Conservation (phyloP, 2,797 vertebrate species). For the Tangara arthus region DNA sequence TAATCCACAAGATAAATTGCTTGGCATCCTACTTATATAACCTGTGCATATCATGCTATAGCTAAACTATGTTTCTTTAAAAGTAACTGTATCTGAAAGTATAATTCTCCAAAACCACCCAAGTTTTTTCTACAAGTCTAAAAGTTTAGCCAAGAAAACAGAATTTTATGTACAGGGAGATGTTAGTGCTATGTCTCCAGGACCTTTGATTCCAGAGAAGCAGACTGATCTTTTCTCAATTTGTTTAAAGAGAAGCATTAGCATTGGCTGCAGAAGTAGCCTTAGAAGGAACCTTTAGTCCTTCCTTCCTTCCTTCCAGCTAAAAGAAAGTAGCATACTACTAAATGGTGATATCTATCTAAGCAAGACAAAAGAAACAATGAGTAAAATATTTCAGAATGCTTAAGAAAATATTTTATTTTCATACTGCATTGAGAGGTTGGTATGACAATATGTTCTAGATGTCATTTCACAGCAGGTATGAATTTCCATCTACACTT, state of each 20-base stretch:
- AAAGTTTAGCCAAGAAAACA: constrained; percentile 55
- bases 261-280: constrained; percentile 42
- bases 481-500: neutral
- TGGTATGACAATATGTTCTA: neutral
- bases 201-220: constrained; percentile 51
- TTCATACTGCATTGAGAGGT: neutral
- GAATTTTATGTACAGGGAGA: constrained; percentile 2
- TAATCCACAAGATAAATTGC: neutral
- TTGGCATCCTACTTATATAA: neutral
- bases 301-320: constrained; percentile 12
- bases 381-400: neutral
- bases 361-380: neutral
- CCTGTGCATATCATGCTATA: neutral
- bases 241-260: constrained; percentile 53
- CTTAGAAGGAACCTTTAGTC: neutral
- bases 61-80: neutral
- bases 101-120: neutral
- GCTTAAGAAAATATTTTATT: neutral
- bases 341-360: neutral
- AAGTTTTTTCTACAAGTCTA: constrained; percentile 6
- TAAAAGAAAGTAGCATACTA: neutral
- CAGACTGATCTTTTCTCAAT: constrained; percentile 42
- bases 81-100: neutral
- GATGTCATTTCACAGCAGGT: neutral
- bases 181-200: constrained; percentile 38